A percentile compares a stretch with the other conserved stretches of the same genome.
These are phyloP conservation scores for Ondatra zibethicus DNA, from an alignment of 2,113 vertebrate genomes.

Conservation along the genomic window DNA sequence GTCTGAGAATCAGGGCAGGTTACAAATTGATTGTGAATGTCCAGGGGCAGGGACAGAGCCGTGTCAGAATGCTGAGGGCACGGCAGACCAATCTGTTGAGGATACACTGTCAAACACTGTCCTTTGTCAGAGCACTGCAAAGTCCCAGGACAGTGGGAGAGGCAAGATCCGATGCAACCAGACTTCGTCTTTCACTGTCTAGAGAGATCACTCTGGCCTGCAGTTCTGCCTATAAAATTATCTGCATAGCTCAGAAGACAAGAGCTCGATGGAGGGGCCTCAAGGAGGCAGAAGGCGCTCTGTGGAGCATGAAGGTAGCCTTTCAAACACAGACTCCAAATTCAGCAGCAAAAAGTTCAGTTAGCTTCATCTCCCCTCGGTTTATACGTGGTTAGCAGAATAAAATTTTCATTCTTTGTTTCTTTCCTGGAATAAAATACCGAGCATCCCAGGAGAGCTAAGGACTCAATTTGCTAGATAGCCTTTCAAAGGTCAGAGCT, in stretches of 20 bases:
- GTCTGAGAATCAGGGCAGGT: not conserved
- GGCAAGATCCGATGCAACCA: not conserved
- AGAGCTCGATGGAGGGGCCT: not conserved
- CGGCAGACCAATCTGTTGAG: not conserved
- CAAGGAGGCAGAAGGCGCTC: not conserved
- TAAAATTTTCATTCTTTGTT: constrained; percentile 37
- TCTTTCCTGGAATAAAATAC: constrained; percentile 57
- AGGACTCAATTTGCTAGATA: constrained; percentile 25
- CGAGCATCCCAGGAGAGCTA: not conserved
- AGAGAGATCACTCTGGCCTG: not conserved
- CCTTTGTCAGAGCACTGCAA: not conserved
- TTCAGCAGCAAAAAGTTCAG: constrained; percentile 31
- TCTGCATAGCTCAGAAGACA: not conserved
- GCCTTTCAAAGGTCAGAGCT: constrained; percentile 54
- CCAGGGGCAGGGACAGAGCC: not conserved
- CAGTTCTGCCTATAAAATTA: constrained; percentile 33
- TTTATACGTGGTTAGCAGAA: not conserved
- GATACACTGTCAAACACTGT: not conserved
- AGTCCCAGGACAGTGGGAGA: not conserved
- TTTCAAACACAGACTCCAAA: constrained; percentile 17
- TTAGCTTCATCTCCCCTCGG: not conserved
- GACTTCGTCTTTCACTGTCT: not conserved
- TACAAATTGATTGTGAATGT: not conserved
- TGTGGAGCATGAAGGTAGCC: not conserved
- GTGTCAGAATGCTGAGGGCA: not conserved